Percentiles rank a stretch among this genome's conserved stretches.
These are phyloP conservation scores for Pemphredon lugubris DNA, from an alignment of 2,888 invertebrate species.

Conservation along the genomic window DNA sequence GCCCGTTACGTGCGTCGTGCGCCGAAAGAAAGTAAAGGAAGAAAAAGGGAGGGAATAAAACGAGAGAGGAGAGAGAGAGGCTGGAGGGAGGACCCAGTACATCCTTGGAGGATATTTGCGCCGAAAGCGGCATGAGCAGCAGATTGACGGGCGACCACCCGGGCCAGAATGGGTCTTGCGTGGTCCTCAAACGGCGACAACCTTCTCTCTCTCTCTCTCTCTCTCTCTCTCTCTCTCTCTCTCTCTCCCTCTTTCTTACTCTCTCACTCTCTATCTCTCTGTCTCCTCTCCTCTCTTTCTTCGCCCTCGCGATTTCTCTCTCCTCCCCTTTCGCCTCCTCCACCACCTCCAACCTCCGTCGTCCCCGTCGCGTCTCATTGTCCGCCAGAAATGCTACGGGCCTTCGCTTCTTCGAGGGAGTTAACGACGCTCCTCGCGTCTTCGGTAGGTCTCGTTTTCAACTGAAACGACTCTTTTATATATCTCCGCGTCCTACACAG, in stretches of 20 bases:
- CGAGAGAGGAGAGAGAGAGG: neutral
- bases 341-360: slow-evolving; percentile 11
- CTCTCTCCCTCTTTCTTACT: slow-evolving; percentile 22
- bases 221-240: slow-evolving; percentile 17
- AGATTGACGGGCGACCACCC: slow-evolving; percentile 80
- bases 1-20: slow-evolving; percentile 66
- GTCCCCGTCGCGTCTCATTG: slow-evolving; percentile 55
- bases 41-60: slow-evolving; percentile 54
- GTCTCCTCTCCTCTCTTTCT: slow-evolving; percentile 24
- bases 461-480: slow-evolving; percentile 63
- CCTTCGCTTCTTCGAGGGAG: slow-evolving; percentile 42
- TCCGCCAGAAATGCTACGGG: slow-evolving; percentile 47
- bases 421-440: slow-evolving; percentile 59
- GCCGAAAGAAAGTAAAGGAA: slow-evolving; percentile 65
- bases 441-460: slow-evolving; percentile 66
- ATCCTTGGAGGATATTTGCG: slow-evolving; percentile 77
- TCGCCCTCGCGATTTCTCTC: slow-evolving; percentile 44
- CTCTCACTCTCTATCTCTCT: slow-evolving; percentile 13
- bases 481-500: slow-evolving; percentile 47
- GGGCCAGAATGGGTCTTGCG: slow-evolving; percentile 68
- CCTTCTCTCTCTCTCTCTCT: slow-evolving; percentile 34
- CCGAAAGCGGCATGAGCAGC: slow-evolving; percentile 76
- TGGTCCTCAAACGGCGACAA: slow-evolving; percentile 68
- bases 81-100: slow-evolving; percentile 61
- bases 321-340: too few species aligned